Base-by-base conservation (phyloP, 2,113 vertebrate species). In the Datnioides undecimradiatus region DNA sequence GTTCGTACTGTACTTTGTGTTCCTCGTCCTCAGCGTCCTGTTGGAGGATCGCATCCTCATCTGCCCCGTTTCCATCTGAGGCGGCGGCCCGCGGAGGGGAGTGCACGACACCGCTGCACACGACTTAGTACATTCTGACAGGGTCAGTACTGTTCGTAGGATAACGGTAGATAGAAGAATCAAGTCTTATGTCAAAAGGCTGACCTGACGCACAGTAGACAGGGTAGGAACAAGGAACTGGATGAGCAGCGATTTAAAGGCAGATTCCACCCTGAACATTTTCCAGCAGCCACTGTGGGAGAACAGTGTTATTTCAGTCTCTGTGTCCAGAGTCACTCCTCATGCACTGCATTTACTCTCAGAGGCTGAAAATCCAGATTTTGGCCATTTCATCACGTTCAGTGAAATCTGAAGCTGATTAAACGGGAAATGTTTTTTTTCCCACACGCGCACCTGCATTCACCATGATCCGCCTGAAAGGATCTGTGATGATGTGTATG, bases 1-100 rank as follows among this genome's bases (percentile, higher is more conserved):
- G 94, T 95, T 95, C 82, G 31, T 81, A 5, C 91, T 95, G 59
- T 95, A 95, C 87, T 87, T 95, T 10, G 88, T 94, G 83, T 95
- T 95, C 85, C 93, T 95, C 21, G 82, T 95, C 73, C 90, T 95
- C 80, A 94, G 93, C 60, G 93, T 95, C 43, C 38, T 95, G 81
- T 87, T 95, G 87, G 94, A 95, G 87, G 86, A 93, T 48, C 91
- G 93, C 5, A 12, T 92, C 86, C 91, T 95, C 79, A 40, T 21
- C 82, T 95, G 94, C 62, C 93, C 93, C 13, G 8, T 95, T 6
- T 93, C 94, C 8, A 87, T 94, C 77, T 95, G 88, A 93, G 73
- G 34, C 0, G 54, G 1, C 2, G 13, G 21, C 12, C 0, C 0
- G 8, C 6, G 64, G 25, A 6, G 3, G 27, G 13, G 12, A 10